Percentiles rank a stretch among this genome's conserved stretches.
These are phyloP conservation scores for Agrochola lychnidis DNA, from an alignment of 2,888 invertebrate species.

Conservation along the genomic window DNA sequence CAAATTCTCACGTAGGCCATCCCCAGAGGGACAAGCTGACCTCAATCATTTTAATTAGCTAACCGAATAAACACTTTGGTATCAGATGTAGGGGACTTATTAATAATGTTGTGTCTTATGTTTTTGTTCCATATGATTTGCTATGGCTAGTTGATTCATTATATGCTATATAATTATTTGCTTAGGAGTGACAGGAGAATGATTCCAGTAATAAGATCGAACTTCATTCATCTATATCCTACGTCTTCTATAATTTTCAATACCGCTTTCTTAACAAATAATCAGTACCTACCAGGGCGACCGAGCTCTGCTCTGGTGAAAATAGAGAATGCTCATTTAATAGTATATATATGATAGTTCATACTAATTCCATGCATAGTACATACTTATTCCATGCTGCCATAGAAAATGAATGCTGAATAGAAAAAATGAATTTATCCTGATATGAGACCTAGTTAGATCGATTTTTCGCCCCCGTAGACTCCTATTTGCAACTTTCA, in stretches of 20 bases:
- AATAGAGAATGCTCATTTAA: too few species aligned
- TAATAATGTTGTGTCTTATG: conserved; percentile 9
- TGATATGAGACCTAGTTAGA: too few species aligned
- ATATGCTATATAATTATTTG: conserved; percentile 15
- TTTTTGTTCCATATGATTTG: not conserved
- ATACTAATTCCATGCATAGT: too few species aligned
- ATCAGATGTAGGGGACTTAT: conserved; percentile 15
- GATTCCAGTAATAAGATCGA: not conserved
- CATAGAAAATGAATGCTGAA: too few species aligned
- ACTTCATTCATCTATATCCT: not conserved
- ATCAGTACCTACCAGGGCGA: too few species aligned
- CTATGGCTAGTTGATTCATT: not conserved
- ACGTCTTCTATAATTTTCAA: not conserved
- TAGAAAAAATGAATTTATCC: too few species aligned
- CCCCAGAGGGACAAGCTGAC: conserved; percentile 20
- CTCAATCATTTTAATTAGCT: conserved; percentile 40
- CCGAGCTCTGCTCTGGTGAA: too few species aligned
- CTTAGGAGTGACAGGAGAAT: conserved; percentile 1
- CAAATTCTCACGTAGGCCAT: conserved; percentile 21
- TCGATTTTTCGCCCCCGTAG: too few species aligned
- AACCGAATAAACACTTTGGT: conserved; percentile 39
- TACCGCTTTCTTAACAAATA: too few species aligned
- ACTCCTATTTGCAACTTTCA: too few species aligned
- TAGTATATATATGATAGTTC: too few species aligned
- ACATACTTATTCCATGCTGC: too few species aligned